Evolutionary conservation across 2,888 invertebrate genomes (phyloP), one percentile per base, ranked within the genome.

Genomic region (Heliconius aoede): DNA sequence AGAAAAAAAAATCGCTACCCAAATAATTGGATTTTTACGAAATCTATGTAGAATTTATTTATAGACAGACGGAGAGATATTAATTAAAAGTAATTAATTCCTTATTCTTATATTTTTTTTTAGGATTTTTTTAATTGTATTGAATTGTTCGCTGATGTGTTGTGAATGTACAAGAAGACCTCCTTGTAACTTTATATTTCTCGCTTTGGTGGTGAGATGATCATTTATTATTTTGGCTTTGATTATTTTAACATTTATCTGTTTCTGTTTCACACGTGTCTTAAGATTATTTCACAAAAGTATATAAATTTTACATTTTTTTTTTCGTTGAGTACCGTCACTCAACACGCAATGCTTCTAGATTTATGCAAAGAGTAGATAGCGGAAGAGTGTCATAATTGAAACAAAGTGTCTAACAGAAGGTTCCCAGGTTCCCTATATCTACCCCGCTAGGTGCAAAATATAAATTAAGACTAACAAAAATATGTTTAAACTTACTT

Each of bases 111-210:
- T 72, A 60, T 60, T 24, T 15, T 4, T 60, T 81, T 78, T 58
- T 75, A 84, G 83, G 26, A 18, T 65, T 3, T n/a, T 79, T 8
- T n/a, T 83, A 13, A n/a, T 80, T 30, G 58, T 28, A 5, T 72
- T 82, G 62, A 78, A 81, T 61, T 82, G 76, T 55, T 72, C 78
- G 3, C 80, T 83, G 77, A 32, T 73, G 11, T 81, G 81, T 36
- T 74, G 76, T 30, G 61, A 69, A 4, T 82, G 80, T 46, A 11
- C 76, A 3, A 76, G 83, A 71, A 64, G 69, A 21, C 76, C 80
- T 1, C 83, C 82, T 1, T 80, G 80, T 32, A 82, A 81, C 72
- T 80, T 79, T 36, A 60, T 82, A n/a, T 74, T 71, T 46, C 79
- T 82, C 46, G 1, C 77, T n/a, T 28, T 81, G 58, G 78, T 77